These are phyloP conservation scores for Climacteris rufus DNA, from an alignment of 2,113 vertebrate genomes.

Conservation along the genomic window DNA sequence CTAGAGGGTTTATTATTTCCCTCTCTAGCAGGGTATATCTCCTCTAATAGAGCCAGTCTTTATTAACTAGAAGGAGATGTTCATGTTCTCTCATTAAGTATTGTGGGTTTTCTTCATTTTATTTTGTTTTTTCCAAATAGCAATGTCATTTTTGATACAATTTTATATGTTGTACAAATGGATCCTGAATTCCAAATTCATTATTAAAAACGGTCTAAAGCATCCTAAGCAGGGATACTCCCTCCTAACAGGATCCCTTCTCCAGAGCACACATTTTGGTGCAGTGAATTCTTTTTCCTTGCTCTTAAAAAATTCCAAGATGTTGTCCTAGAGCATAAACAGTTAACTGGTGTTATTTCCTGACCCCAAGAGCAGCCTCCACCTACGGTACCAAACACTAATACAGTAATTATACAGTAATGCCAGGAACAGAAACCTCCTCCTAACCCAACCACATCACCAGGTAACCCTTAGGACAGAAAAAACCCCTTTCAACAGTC, in stretches of 20 bases:
- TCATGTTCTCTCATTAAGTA: background rate
- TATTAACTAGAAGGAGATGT: background rate
- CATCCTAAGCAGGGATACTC: rapidly evolving
- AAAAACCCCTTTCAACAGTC: background rate
- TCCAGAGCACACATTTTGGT: background rate
- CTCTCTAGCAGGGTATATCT: background rate
- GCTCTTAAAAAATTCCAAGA: background rate
- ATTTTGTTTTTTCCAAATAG: background rate
- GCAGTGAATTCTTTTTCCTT: background rate
- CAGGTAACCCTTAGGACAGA: background rate
- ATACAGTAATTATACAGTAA: background rate
- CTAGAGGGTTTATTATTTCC: background rate
- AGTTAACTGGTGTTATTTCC: background rate
- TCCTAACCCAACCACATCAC: background rate
- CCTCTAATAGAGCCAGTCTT: background rate
- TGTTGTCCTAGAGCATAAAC: background rate
- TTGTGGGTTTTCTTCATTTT: background rate
- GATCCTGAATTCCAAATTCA: background rate
- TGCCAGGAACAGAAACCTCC: background rate
- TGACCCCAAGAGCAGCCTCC: background rate
- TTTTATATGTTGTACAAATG: background rate
- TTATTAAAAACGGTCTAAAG: background rate
- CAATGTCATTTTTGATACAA: background rate
- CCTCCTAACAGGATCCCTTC: background rate
- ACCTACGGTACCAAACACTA: background rate